phyloP scores from a whole-genome alignment of 2,888 invertebrate species.

The Chrysomela aeneicollis region DNA sequence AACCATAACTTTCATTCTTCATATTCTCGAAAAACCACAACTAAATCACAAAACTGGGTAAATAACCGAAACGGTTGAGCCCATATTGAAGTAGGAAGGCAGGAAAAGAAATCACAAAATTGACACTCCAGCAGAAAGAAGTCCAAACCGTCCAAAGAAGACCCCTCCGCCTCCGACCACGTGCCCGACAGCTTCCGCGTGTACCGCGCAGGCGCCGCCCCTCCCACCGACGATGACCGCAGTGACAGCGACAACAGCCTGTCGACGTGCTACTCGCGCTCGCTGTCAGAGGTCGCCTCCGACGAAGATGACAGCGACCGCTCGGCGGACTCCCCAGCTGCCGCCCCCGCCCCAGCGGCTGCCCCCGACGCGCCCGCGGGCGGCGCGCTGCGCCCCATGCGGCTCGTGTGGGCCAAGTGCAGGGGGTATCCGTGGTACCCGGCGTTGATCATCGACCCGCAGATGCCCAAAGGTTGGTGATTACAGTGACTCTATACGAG shows the following conservation, averaged over 20 bases:
- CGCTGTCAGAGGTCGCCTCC: slow-evolving; percentile 58
- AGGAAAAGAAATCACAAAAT: background rate
- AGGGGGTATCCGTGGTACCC: slow-evolving; percentile 98
- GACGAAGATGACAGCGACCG: slow-evolving; percentile 58
- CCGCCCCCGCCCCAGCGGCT: slow-evolving; percentile 54
- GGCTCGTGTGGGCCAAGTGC: slow-evolving; percentile 97
- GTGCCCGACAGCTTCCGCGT: slow-evolving; percentile 66
- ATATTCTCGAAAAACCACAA: too few relatives aligned
- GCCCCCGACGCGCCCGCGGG: slow-evolving; percentile 50
- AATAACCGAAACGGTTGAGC: too few relatives aligned
- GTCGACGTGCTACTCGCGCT: slow-evolving; percentile 62
- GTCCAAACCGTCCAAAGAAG: slow-evolving; percentile 27
- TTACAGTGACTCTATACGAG: too few relatives aligned
- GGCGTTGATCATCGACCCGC: slow-evolving; percentile 93
- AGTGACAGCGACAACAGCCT: slow-evolving; percentile 60
- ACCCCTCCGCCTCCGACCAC: slow-evolving; percentile 21
- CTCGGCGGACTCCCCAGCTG: slow-evolving; percentile 57
- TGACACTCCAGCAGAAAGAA: slow-evolving; percentile 48
- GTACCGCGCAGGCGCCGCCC: slow-evolving; percentile 61
- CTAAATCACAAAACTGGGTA: too few relatives aligned
- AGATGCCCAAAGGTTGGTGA: slow-evolving; percentile 82
- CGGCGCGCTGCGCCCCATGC: slow-evolving; percentile 77
- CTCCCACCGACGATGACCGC: slow-evolving; percentile 58
- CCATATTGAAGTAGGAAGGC: too few relatives aligned
- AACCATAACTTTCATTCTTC: too few relatives aligned